phyloP scores from a whole-genome alignment of 2,113 vertebrate genomes.

The Caloenas nicobarica region DNA sequence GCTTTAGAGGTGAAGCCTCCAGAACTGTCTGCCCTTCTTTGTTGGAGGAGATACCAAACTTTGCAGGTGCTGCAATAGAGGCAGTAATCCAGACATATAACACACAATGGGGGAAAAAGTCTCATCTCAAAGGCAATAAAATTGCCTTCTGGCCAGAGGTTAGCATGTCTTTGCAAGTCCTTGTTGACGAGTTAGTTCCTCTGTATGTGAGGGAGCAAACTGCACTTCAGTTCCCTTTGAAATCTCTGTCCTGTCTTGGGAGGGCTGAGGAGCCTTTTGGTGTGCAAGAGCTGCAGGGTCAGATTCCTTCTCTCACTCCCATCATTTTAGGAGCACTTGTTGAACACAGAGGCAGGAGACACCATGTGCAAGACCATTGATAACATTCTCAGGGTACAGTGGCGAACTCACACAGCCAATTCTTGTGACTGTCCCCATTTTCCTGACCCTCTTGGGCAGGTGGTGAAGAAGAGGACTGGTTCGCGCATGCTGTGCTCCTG shows the following conservation, averaged over 20 bases:
- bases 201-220: neutral
- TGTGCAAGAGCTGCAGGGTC: neutral
- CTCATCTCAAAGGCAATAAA: neutral
- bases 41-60: neutral
- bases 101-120: no score
- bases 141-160: neutral
- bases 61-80: neutral
- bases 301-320: neutral
- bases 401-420: neutral
- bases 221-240: neutral
- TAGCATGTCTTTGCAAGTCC: neutral
- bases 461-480: neutral
- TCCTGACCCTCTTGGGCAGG: neutral
- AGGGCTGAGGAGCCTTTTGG: neutral
- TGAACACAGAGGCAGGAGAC: neutral
- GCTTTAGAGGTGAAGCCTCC: neutral
- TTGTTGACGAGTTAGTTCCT: neutral
- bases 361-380: neutral
- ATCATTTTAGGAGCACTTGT: neutral
- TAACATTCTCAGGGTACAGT: neutral
- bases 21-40: neutral
- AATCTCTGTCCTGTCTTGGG: neutral
- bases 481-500: neutral
- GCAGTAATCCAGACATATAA: neutral
- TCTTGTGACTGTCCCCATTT: neutral